These are phyloP conservation scores for Coregonus suidteri DNA, from an alignment of 2,797 vertebrate genomes.

Conservation along the genomic window DNA sequence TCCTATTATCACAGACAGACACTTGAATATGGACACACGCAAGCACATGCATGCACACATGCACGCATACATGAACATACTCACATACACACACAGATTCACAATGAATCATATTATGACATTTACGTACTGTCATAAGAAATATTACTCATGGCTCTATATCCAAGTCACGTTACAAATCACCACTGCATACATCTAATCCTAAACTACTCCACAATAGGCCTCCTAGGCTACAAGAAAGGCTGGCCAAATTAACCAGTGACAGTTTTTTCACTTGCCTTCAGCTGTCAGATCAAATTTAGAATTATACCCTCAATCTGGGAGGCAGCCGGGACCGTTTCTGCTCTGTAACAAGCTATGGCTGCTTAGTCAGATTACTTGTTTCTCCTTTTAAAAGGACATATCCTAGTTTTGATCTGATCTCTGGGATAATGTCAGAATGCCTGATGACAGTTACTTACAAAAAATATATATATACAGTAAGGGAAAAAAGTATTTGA, in stretches of 20 bases:
- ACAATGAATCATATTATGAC: neutral
- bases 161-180: neutral
- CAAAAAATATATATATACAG: neutral
- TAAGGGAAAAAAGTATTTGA: too few relatives aligned
- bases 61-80: neutral
- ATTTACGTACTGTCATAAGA: neutral
- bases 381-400: slow-evolving; percentile 8
- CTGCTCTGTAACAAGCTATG: slow-evolving; percentile 58
- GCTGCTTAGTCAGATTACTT: slow-evolving; percentile 63
- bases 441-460: slow-evolving; percentile 16
- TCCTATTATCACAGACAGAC: neutral
- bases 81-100: neutral
- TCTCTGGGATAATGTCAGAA: slow-evolving; percentile 44
- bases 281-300: slow-evolving; percentile 70
- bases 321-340: slow-evolving; percentile 39
- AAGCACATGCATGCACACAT: neutral
- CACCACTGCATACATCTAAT: neutral
- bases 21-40: neutral
- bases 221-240: neutral
- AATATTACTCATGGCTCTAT: neutral
- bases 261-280: slow-evolving; percentile 69
- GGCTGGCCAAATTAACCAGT: slow-evolving; percentile 62
- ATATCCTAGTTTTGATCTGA: slow-evolving; percentile 43
- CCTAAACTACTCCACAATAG: neutral
- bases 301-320: slow-evolving; percentile 12